Evolutionary conservation across 2,888 invertebrate species (phyloP).

Genomic region (Leucophenga maculata): DNA sequence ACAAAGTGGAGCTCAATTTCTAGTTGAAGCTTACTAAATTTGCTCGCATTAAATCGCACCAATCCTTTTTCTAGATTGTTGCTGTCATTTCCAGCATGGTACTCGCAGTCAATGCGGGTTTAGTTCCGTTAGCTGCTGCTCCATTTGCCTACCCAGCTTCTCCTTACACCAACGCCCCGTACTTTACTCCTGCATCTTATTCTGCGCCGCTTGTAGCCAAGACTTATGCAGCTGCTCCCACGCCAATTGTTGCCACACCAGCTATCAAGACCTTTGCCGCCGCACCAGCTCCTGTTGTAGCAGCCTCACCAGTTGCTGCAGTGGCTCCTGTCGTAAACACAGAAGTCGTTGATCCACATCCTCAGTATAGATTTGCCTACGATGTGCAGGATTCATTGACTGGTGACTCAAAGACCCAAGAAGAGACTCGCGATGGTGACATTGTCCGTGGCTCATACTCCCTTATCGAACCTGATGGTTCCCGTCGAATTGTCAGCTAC

Average conservation of each 20-base stretch:
- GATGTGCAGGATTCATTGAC: conserved; percentile 68
- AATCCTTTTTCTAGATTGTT: conserved; percentile 58
- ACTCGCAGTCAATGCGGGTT: conserved; percentile 67
- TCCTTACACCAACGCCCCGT: conserved; percentile 39
- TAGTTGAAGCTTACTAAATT: too few species aligned
- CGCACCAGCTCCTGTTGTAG: conserved; percentile 41
- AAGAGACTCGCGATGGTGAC: conserved; percentile 70
- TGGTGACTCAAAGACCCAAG: conserved; percentile 70
- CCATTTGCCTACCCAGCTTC: conserved; percentile 40
- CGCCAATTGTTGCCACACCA: conserved; percentile 50
- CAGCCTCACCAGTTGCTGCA: conserved; percentile 41
- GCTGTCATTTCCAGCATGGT: conserved; percentile 71
- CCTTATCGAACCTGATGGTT: conserved; percentile 70
- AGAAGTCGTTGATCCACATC: conserved; percentile 62
- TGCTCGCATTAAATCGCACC: too few species aligned
- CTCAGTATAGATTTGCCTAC: conserved; percentile 69
- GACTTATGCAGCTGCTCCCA: conserved; percentile 45
- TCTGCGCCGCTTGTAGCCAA: conserved; percentile 42
- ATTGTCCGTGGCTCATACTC: conserved; percentile 71
- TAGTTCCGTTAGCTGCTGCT: conserved; percentile 55
- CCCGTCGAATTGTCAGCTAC: conserved; percentile 67
- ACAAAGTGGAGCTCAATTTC: not conserved
- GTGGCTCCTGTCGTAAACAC: conserved; percentile 45
- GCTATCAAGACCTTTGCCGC: conserved; percentile 47
- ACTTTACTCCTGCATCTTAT: conserved; percentile 49